phyloP scores from a whole-genome alignment of 2,113 vertebrate species.

The Hyperopisus bebe region DNA sequence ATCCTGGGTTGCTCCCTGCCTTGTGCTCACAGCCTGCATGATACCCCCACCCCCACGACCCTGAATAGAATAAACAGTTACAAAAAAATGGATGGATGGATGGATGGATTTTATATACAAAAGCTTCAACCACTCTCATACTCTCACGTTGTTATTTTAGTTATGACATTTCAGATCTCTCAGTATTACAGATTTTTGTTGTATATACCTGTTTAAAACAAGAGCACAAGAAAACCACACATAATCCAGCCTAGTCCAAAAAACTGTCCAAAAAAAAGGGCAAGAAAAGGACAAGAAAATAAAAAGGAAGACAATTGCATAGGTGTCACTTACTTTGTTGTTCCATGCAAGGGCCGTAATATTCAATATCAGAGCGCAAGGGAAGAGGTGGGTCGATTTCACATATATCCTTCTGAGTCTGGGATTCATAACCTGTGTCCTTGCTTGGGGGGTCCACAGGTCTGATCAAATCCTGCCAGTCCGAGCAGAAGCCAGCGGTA shows the following conservation, averaged over 20 bases:
- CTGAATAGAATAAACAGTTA: background rate
- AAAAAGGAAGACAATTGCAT: background rate
- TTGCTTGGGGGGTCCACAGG: slow-evolving; percentile 18
- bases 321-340: slow-evolving; percentile 32
- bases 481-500: background rate
- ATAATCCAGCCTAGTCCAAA: background rate
- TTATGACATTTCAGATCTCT: background rate
- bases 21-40: background rate
- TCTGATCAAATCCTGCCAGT: background rate
- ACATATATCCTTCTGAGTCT: slow-evolving; percentile 30
- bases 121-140: background rate
- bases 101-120: background rate
- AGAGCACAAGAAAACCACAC: background rate
- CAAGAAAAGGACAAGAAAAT: background rate
- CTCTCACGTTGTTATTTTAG: background rate
- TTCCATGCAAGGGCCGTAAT: background rate
- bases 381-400: slow-evolving; percentile 45
- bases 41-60: too few species aligned
- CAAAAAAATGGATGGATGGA: background rate
- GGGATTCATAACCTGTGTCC: slow-evolving; percentile 7
- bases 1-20: background rate
- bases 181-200: background rate
- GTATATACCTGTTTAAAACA: background rate
- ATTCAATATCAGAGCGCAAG: slow-evolving; percentile 37
- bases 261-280: background rate